Percentiles rank a stretch among this genome's conserved stretches.
Conservation (phyloP, 2,888 invertebrate genomes). For the Linhomoeus sp. region DNA sequence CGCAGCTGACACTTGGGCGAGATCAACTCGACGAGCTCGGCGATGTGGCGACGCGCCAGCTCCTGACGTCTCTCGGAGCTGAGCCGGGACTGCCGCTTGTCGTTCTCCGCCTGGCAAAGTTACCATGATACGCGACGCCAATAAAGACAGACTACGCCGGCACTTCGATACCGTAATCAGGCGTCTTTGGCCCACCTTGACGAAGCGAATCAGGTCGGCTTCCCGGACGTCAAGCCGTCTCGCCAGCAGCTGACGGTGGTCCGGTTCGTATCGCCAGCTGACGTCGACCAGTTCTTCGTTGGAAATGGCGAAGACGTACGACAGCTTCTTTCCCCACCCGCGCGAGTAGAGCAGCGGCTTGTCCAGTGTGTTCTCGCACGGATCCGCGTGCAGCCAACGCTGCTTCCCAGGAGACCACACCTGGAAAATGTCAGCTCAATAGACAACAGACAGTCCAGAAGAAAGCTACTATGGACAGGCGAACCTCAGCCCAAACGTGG, state of each 20-base stretch:
- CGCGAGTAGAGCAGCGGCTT: constrained; percentile 67
- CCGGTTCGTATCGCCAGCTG: constrained; percentile 49
- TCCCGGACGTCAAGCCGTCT: constrained; percentile 43
- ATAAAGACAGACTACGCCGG: no score
- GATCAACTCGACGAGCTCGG: constrained; percentile 54
- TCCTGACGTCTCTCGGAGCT: constrained; percentile 18
- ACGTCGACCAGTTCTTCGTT: constrained; percentile 48
- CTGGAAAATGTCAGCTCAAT: no score
- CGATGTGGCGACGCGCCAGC: constrained; percentile 27
- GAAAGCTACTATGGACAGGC: no score
- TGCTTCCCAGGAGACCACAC: neutral
- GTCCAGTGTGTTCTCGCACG: constrained; percentile 73
- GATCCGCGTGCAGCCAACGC: constrained; percentile 61
- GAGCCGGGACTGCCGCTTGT: no score
- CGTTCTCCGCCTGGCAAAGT: no score
- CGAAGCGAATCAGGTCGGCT: neutral
- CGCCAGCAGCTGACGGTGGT: constrained; percentile 27
- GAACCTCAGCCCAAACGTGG: constrained; percentile 97
- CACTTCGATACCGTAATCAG: neutral
- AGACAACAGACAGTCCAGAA: no score
- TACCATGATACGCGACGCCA: no score
- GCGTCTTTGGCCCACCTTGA: neutral
- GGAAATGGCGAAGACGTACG: constrained; percentile 69
- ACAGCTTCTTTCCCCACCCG: constrained; percentile 49
- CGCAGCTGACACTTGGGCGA: constrained; percentile 20